A percentile compares a stretch with the other conserved stretches of the same genome.
Conservation (phyloP, 2,113 vertebrate species). For the Polypterus senegalus region DNA sequence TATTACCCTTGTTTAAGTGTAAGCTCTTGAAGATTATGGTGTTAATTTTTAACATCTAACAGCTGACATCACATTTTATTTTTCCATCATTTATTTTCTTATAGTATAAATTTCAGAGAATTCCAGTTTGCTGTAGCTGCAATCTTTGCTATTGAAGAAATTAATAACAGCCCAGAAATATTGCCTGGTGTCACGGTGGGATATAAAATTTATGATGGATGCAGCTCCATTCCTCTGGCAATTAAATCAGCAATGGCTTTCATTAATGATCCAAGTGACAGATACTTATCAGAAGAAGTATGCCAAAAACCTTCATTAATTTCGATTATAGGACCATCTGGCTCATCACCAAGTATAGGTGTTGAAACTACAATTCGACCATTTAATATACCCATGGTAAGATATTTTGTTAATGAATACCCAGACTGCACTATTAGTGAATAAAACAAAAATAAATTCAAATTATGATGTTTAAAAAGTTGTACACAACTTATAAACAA, state of each 20-base stretch:
- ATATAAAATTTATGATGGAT: neutral
- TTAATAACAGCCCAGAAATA: constrained; percentile 2
- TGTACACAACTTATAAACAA: neutral
- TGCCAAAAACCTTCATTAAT: neutral
- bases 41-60: no score
- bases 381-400: neutral
- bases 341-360: neutral
- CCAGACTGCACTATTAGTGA: neutral
- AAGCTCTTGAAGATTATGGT: no score
- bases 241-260: neutral
- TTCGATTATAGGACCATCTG: constrained; percentile 15
- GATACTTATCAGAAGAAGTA: neutral
- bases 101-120: neutral
- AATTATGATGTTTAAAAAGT: neutral
- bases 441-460: neutral
- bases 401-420: neutral
- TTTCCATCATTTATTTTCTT: neutral
- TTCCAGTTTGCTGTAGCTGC: neutral
- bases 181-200: constrained; percentile 1
- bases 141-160: constrained; percentile 4
- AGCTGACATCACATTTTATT: neutral
- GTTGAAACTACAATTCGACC: constrained; percentile 1
- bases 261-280: neutral
- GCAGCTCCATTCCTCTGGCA: neutral
- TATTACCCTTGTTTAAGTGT: no score